Evolutionary conservation across 2,113 vertebrate genomes (phyloP).

Genomic region (Myiopsitta monachus): DNA sequence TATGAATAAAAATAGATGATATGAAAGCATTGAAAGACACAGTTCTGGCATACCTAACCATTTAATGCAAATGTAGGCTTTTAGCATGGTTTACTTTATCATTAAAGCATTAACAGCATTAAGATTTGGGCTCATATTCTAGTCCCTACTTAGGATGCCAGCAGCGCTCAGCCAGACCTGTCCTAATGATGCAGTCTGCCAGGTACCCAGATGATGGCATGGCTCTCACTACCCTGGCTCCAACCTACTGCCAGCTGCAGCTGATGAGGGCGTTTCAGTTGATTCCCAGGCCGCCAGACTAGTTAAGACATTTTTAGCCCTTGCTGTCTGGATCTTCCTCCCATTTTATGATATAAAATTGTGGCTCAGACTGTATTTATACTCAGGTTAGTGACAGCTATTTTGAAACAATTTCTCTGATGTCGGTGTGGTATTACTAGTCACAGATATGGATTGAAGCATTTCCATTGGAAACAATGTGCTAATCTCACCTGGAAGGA

Average conservation of each 20-base stretch:
- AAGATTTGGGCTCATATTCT: not conserved
- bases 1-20: not conserved
- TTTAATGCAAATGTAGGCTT: not conserved
- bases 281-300: not conserved
- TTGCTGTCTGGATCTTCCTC: not conserved
- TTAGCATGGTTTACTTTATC: not conserved
- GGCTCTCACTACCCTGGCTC: not conserved
- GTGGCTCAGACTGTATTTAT: not conserved
- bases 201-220: not conserved
- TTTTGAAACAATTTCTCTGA: not conserved
- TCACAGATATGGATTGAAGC: not conserved
- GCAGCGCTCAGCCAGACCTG: not conserved
- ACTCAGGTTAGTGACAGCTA: not conserved
- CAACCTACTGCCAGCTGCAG: not conserved
- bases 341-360: not conserved
- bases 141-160: not conserved
- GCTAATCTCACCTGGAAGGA: not conserved
- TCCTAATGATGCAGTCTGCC: not conserved
- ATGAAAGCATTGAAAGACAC: not conserved
- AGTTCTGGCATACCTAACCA: not conserved
- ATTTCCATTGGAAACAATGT: not conserved
- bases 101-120: not conserved
- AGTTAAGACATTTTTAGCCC: not conserved
- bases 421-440: not conserved
- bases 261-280: rapidly evolving